Conservation (phyloP, 2,797 vertebrate genomes). For the Acipenser transmontanus region DNA sequence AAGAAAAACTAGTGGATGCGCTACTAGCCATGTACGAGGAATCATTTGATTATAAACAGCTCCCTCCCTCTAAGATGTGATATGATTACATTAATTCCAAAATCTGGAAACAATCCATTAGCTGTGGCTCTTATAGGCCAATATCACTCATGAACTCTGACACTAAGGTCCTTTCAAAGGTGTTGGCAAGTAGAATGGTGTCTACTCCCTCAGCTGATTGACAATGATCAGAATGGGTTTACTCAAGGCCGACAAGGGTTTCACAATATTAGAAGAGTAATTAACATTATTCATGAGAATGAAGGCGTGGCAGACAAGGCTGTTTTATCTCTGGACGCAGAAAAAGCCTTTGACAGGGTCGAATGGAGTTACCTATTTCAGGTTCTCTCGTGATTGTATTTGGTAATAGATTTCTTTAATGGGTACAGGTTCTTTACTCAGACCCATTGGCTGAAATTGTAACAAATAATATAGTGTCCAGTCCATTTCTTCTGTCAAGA, state of each 20-base stretch:
- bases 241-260: slow-evolving; percentile 16
- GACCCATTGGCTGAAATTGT: slow-evolving; percentile 5
- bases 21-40: too few species aligned
- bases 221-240: slow-evolving; percentile 21
- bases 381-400: background rate
- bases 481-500: background rate
- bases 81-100: too few species aligned
- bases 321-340: slow-evolving; percentile 8
- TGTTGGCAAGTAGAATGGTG: too few species aligned
- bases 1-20: too few species aligned
- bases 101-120: too few species aligned
- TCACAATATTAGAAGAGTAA: slow-evolving; percentile 19
- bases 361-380: slow-evolving; percentile 1
- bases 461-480: slow-evolving; percentile 6
- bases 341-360: slow-evolving; percentile 18
- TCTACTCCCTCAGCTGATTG: slow-evolving; percentile 2
- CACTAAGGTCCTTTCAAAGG: too few species aligned
- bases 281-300: slow-evolving; percentile 19
- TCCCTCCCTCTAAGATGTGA: too few species aligned
- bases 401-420: slow-evolving; percentile 9
- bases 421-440: slow-evolving; percentile 4
- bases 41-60: too few species aligned
- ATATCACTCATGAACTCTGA: too few species aligned
- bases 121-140: too few species aligned
- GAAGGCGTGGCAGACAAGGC: slow-evolving; percentile 9